Percentiles rank a stretch among this genome's conserved stretches.
phyloP scores from a whole-genome alignment of 2,797 vertebrate species.

The Pantherophis vulpinus region DNA sequence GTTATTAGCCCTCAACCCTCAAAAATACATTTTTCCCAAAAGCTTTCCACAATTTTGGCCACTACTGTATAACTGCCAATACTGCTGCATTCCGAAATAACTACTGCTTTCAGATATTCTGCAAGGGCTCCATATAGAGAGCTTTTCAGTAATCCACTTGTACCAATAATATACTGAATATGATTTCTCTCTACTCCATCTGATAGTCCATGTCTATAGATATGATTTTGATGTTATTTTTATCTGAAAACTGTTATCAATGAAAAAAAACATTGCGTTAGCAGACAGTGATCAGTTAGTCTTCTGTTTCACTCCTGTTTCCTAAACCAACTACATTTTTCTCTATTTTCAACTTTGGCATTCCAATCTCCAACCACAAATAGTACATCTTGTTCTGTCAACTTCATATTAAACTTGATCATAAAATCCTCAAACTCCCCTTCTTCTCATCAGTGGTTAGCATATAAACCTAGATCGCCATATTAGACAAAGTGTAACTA shows the following conservation, averaged over 20 bases:
- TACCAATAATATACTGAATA: neutral
- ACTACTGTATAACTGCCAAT: neutral
- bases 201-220: neutral
- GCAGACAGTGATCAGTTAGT: neutral
- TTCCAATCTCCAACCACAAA: neutral
- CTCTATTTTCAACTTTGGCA: neutral
- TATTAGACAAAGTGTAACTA: neutral
- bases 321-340: neutral
- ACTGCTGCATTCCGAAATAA: neutral
- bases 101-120: neutral
- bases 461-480: neutral
- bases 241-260: neutral
- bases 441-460: neutral
- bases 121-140: neutral
- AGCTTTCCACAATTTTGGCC: too few relatives aligned
- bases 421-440: neutral
- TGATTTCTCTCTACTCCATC: neutral
- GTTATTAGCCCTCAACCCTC: too few relatives aligned
- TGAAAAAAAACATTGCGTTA: neutral
- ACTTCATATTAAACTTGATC: neutral
- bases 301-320: neutral
- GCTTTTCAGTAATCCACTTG: neutral
- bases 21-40: too few relatives aligned
- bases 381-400: neutral
- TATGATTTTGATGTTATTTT: neutral